Evolutionary conservation across 1,140 invertebrate genomes (phyloP).

Genomic region (Tribolium madens): DNA sequence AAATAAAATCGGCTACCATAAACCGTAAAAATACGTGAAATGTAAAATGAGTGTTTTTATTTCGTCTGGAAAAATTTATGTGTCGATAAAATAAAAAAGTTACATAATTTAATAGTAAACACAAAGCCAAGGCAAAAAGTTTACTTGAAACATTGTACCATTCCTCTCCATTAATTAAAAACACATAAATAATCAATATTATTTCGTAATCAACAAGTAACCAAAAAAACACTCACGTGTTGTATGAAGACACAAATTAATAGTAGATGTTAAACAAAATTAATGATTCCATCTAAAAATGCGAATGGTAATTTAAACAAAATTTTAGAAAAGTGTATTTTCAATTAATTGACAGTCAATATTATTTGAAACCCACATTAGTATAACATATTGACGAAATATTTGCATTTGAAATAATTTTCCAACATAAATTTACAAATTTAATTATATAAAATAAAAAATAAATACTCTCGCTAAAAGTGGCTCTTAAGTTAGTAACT

Average conservation of each 20-base stretch:
- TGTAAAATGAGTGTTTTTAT: neutral
- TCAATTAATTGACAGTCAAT: neutral
- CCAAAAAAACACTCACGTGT: neutral
- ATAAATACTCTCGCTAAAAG: too few relatives aligned
- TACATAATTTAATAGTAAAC: neutral
- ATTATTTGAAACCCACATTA: neutral
- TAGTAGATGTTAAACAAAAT: neutral
- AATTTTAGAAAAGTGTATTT: neutral
- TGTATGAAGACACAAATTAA: neutral
- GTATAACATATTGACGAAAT: too few relatives aligned
- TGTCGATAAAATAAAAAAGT: neutral
- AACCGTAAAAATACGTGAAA: neutral
- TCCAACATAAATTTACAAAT: too few relatives aligned
- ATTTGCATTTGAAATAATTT: too few relatives aligned
- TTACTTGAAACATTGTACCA: too few relatives aligned
- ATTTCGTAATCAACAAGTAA: neutral
- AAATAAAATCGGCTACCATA: neutral
- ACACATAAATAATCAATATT: neutral
- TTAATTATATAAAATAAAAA: too few relatives aligned
- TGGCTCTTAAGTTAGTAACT: neutral
- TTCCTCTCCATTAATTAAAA: neutral
- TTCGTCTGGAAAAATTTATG: neutral
- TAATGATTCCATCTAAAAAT: neutral
- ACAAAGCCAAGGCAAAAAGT: neutral
- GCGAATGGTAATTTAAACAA: neutral